Evolutionary conservation across 2,888 invertebrate genomes (phyloP).

Genomic region (Psylliodes chrysocephalus): DNA sequence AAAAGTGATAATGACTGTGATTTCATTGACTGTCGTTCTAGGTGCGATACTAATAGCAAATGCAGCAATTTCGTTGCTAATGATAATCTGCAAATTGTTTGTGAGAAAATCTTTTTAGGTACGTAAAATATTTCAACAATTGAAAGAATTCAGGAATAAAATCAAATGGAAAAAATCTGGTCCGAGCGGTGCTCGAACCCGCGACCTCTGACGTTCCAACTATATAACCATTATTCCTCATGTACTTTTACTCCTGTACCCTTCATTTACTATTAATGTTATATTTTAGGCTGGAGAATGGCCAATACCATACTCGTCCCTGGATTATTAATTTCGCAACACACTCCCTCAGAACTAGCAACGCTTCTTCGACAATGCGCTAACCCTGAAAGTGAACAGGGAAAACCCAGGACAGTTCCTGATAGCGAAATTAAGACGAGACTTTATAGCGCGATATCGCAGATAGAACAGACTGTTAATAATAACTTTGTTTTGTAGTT

Average conservation of each 20-base stretch:
- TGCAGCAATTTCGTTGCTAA: conserved; percentile 70
- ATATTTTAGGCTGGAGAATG: conserved; percentile 65
- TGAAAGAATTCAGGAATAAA: too few relatives aligned
- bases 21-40: conserved; percentile 73
- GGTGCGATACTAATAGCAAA: conserved; percentile 67
- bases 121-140: neutral
- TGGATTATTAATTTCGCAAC: conserved; percentile 70
- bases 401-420: conserved; percentile 65
- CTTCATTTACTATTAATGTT: too few relatives aligned
- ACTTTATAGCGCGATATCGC: conserved; percentile 67
- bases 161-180: too few relatives aligned
- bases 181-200: too few relatives aligned
- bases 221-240: too few relatives aligned
- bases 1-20: conserved; percentile 72
- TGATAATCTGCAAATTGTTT: conserved; percentile 75
- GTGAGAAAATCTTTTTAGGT: conserved; percentile 73
- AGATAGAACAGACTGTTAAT: conserved; percentile 63
- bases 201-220: too few relatives aligned
- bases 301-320: conserved; percentile 71
- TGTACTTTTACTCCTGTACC: too few relatives aligned
- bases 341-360: conserved; percentile 69
- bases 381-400: conserved; percentile 66
- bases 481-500: conserved; percentile 54
- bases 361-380: conserved; percentile 70
- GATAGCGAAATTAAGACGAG: conserved; percentile 65